Base-by-base conservation (phyloP, 2,888 invertebrate species). In the Microchrysa polita region DNA sequence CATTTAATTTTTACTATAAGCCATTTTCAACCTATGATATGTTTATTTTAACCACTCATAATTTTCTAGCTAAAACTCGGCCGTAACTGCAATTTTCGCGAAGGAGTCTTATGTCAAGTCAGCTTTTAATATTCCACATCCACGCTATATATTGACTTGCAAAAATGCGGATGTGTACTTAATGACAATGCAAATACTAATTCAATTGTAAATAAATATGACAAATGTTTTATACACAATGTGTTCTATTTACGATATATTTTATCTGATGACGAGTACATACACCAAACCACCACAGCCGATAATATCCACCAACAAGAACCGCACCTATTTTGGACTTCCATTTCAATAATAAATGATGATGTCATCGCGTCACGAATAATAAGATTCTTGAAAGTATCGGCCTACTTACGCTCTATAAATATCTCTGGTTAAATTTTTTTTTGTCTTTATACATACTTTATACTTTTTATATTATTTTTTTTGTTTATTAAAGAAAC, bases 161-260 rank as follows among this genome's bases (percentile, higher is more conserved):
- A 63, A 63, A 42, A n/a, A 40, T 63, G 40, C 61, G 61, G 61
- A 63, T 63, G 61, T 63, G 61, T 63, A 18, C 61, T 63, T 16
- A 42, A 63, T 40, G 40, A 63, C 61, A 40, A 18, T 12, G 42
- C 42, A 42, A 63, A 63, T 40, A 63, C n/a, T n/a, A n/a, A 18
- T 16, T 40, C 16, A 10, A 23, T 23, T 18, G 40, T 22, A 63
- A 63, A 55, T 16, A 52, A 63, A 55, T 16, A 52, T 20, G 22
- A 10, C 40, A 42, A 20, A 42, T 63, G 40, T 7, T 63, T 42
- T 42, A 16, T 42, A 63, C 27, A 34, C 7, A 34, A 59, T 14
- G 59, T 59, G 59, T 23, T 59, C n/a, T n/a, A n/a, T n/a, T n/a
- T n/a, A n/a, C n/a, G n/a, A 59, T 27, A 59, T 59, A 23, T 59